Evolutionary conservation across 2,888 invertebrate genomes (phyloP).

Genomic region (Nephrocerus scutellatus): DNA sequence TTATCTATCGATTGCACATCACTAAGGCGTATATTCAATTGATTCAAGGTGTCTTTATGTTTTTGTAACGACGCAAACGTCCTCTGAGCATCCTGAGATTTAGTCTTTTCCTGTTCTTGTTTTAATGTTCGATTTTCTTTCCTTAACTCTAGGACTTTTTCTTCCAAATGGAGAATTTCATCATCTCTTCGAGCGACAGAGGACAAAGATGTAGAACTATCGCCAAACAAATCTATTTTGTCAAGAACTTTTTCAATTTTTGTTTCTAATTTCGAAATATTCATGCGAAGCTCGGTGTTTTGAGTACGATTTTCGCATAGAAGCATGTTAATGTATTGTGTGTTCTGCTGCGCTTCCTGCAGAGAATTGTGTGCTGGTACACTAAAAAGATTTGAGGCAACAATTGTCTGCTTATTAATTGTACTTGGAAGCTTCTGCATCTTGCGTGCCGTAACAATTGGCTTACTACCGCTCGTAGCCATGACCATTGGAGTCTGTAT

Average conservation of each 20-base stretch:
- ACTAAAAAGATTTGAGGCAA: background rate
- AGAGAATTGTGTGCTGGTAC: constrained; percentile 9
- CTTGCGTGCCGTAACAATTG: constrained; percentile 22
- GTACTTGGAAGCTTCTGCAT: constrained; percentile 5
- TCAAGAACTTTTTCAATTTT: constrained; percentile 58
- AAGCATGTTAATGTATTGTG: constrained; percentile 51
- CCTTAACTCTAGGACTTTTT: constrained; percentile 41
- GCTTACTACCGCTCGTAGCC: constrained; percentile 10
- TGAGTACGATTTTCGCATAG: constrained; percentile 57
- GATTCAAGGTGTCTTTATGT: no score
- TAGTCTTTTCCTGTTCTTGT: constrained; percentile 23
- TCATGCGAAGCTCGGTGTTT: constrained; percentile 60
- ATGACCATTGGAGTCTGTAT: constrained; percentile 20
- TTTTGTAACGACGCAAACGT: no score
- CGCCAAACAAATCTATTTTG: constrained; percentile 48
- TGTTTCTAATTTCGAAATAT: constrained; percentile 56
- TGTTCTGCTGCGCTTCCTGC: constrained; percentile 20
- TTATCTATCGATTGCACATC: no score
- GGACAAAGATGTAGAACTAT: no score
- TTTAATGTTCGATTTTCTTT: constrained; percentile 39
- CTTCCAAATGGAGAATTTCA: constrained; percentile 39
- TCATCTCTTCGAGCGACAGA: no score
- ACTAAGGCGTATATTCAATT: no score
- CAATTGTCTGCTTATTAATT: constrained; percentile 28
- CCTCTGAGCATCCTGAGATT: constrained; percentile 21